Base-by-base conservation (phyloP, 2,888 invertebrate species). In the Muscina levida region DNA sequence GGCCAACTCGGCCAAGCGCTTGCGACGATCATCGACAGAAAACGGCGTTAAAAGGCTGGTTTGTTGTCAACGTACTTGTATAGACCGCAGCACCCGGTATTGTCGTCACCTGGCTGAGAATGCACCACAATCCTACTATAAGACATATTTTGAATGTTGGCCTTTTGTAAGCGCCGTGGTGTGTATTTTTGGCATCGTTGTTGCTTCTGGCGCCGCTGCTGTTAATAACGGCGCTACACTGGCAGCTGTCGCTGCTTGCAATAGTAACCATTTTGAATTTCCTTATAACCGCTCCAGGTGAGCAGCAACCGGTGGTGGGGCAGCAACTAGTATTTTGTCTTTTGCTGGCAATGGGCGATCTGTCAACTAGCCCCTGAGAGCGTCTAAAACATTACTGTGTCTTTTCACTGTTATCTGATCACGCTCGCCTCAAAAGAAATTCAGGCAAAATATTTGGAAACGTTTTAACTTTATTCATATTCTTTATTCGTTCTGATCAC, bases 61-160 rank as follows among this genome's bases (percentile, higher is more conserved):
- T 53, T 44, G 62, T 71, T 48, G 62, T 71, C 66, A 79, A 88
- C 90, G 86, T 86, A 90, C 90, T 90, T 84, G 89, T 87, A 82
- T 89, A 87, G 76, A 90, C 87, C 66, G 90, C 86, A 76, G 89
- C 89, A 85, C 89, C 87, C 85, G 87, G 87, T 76, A 87, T 88
- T 68, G 85, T 80, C 79, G 84, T 84, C 68, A 84, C 84, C 44
- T 31, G 71, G 65, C 86, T 84, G 79, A 89, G 77, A 48, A 87
- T 67, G 76, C 86, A 84, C 85, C 87, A 87, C 84, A 85, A 84
- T 77, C 83, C 85, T 82, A 88, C 84, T 82, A 85, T 84, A 80
- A 82, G 82, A 70, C 77, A 82, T 81, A 83, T 81, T 74, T 42
- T 72, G 72, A 79, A 67, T 48, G 75, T 42, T 71, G 67, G 62